Evolutionary conservation across 2,888 invertebrate genomes (phyloP).

Genomic region (Noctua pronuba): DNA sequence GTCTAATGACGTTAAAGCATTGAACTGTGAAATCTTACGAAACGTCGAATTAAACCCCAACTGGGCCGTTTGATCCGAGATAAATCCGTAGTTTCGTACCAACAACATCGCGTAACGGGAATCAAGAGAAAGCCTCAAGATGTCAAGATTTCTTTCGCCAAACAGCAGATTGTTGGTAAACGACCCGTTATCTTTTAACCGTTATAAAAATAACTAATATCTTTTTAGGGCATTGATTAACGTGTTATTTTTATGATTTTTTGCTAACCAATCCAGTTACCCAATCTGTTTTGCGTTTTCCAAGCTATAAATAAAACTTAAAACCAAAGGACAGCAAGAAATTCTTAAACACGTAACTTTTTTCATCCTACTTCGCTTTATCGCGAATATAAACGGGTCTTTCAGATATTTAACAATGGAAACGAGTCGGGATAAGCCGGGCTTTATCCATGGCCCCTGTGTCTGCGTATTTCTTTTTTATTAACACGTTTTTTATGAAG

Average conservation of each 20-base stretch:
- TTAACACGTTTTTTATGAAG: constrained; percentile 11
- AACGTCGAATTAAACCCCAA: constrained; percentile 52
- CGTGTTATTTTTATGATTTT: constrained; percentile 4
- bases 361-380: constrained; percentile 1
- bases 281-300: not conserved
- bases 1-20: constrained; percentile 37
- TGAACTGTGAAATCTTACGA: constrained; percentile 61
- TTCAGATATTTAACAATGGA: constrained; percentile 45
- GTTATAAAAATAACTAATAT: constrained; percentile 51
- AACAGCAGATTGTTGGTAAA: constrained; percentile 56
- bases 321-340: not conserved
- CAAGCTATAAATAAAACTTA: constrained; percentile 6
- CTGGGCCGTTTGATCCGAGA: constrained; percentile 58
- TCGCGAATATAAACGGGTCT: constrained; percentile 17
- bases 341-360: not conserved
- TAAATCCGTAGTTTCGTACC: constrained; percentile 54
- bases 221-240: constrained; percentile 19
- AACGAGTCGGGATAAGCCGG: constrained; percentile 40
- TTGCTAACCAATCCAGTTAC: constrained; percentile 7
- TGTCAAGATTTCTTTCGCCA: constrained; percentile 59
- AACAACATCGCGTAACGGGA: constrained; percentile 65
- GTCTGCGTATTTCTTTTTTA: constrained; percentile 30
- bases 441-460: constrained; percentile 15
- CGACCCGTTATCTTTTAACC: constrained; percentile 60
- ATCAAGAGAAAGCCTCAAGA: constrained; percentile 65